These are phyloP conservation scores for Poeciliopsis presidionis DNA, from an alignment of 2,797 vertebrate genomes.

Conservation along the genomic window DNA sequence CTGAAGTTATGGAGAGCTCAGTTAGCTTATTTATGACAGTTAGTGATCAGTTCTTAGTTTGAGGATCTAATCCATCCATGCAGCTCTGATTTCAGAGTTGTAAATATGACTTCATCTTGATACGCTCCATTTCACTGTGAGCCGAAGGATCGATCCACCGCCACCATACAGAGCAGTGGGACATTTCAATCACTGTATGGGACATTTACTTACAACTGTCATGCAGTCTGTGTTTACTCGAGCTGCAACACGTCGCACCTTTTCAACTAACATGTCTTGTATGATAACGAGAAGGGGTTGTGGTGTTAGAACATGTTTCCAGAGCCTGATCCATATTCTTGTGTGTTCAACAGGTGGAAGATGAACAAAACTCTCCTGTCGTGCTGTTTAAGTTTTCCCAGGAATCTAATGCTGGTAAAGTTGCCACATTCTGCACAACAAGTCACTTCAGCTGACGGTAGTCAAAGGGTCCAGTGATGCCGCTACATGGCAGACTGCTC, in stretches of 20 bases:
- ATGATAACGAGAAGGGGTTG: not conserved
- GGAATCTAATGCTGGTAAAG: slow-evolving; percentile 82
- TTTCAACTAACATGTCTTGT: slow-evolving; percentile 6
- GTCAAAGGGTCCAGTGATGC: too few species aligned
- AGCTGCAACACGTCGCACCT: slow-evolving; percentile 3
- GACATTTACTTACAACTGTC: not conserved
- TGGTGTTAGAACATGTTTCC: not conserved
- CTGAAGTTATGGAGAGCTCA: not conserved
- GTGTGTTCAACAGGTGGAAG: slow-evolving; percentile 87
- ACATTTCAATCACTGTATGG: not conserved
- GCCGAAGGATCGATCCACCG: not conserved
- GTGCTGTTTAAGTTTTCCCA: slow-evolving; percentile 91
- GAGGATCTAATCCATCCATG: not conserved
- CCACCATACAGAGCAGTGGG: slow-evolving; percentile 20
- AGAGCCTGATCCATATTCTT: slow-evolving; percentile 33
- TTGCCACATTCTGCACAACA: not conserved
- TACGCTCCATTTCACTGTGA: not conserved
- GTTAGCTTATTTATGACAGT: not conserved
- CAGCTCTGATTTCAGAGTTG: not conserved
- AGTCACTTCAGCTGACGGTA: too few species aligned
- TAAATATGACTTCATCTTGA: not conserved
- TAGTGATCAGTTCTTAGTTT: not conserved
- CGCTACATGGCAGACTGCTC: too few species aligned
- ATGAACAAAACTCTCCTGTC: slow-evolving; percentile 91
- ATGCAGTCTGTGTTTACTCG: not conserved